These are phyloP conservation scores for Phoxinus dragarum DNA, from an alignment of 2,797 vertebrate species.

Conservation along the genomic window DNA sequence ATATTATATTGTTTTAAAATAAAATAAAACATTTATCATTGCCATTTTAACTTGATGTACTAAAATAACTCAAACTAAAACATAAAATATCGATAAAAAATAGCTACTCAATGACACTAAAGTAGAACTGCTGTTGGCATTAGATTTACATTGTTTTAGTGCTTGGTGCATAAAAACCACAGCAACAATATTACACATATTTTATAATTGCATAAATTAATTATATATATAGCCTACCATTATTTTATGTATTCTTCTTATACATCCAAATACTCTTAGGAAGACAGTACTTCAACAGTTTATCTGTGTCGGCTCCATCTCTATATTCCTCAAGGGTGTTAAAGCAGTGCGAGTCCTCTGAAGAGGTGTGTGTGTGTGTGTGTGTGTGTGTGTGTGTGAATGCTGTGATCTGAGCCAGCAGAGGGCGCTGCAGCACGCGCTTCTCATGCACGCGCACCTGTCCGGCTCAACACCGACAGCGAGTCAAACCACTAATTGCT, in stretches of 20 bases:
- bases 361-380: too few relatives aligned
- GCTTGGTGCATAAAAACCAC: neutral
- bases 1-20: neutral
- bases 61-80: neutral
- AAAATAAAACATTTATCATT: neutral
- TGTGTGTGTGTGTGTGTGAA: too few relatives aligned
- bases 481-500: constrained; percentile 74
- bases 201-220: neutral
- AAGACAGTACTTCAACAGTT: neutral
- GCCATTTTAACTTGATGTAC: neutral
- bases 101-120: too few relatives aligned
- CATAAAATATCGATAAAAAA: neutral
- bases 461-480: constrained; percentile 63
- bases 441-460: constrained; percentile 64
- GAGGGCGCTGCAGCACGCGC: constrained; percentile 50
- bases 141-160: too few relatives aligned
- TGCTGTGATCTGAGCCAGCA: neutral
- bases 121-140: too few relatives aligned
- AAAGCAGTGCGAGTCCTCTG: too few relatives aligned
- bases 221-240: neutral
- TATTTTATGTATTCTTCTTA: too few relatives aligned
- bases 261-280: neutral
- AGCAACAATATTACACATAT: neutral
- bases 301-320: neutral
- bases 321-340: neutral